Percentiles rank a stretch among this genome's conserved stretches.
These are phyloP conservation scores for Himalopsyche japonica DNA, from an alignment of 2,888 invertebrate genomes.

Conservation along the genomic window DNA sequence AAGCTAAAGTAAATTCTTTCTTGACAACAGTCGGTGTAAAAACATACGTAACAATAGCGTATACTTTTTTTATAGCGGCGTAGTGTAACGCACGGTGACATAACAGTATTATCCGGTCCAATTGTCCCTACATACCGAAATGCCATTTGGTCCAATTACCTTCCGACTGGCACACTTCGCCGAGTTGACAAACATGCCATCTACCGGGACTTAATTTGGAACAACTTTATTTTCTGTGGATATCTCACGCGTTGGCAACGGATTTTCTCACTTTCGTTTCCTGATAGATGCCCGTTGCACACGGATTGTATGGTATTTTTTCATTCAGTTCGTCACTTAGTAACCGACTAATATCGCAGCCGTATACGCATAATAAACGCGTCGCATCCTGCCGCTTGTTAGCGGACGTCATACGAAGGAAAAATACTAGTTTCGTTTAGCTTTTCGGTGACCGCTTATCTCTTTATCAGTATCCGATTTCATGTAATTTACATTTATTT, in stretches of 20 bases:
- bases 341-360: neutral
- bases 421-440: neutral
- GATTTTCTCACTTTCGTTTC: neutral
- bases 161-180: neutral
- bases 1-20: too few relatives aligned
- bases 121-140: neutral
- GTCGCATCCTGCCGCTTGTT: neutral
- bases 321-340: neutral
- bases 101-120: neutral
- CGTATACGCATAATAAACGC: neutral
- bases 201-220: neutral
- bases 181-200: neutral
- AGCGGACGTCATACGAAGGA: neutral
- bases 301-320: neutral
- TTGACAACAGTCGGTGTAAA: too few relatives aligned
- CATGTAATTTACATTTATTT: neutral
- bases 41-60: neutral
- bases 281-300: neutral
- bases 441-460: neutral
- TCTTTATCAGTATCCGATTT: neutral
- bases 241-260: neutral
- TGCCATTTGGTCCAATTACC: neutral
- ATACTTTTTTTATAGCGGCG: neutral
- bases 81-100: neutral
- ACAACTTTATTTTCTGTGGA: neutral